Conservation (phyloP, 2,888 invertebrate genomes). For the Eristalinus sepulchralis region DNA sequence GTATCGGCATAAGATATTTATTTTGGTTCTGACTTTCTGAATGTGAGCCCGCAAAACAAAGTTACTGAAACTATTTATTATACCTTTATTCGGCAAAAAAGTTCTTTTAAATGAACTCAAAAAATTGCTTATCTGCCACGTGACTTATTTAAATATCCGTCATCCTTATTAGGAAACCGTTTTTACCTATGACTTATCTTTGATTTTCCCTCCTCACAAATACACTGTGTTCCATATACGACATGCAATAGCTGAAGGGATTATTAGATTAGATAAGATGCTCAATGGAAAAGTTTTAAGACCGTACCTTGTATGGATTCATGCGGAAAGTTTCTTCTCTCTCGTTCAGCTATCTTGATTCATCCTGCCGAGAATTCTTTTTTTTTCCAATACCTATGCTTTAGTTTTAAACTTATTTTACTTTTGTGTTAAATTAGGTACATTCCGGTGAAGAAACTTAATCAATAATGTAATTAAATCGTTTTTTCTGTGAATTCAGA, state of each 20-base stretch:
- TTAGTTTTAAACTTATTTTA: not conserved
- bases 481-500: too few species aligned
- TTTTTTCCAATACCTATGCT: not conserved
- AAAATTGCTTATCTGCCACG: too few species aligned
- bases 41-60: too few species aligned
- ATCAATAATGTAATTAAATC: not conserved
- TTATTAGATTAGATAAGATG: not conserved
- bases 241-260: not conserved
- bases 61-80: too few species aligned
- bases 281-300: not conserved
- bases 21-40: too few species aligned
- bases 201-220: not conserved
- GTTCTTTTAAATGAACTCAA: too few species aligned
- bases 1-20: too few species aligned
- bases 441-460: not conserved
- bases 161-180: too few species aligned
- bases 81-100: too few species aligned
- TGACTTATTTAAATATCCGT: too few species aligned
- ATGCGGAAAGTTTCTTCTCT: not conserved
- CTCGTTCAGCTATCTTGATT: not conserved
- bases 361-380: not conserved
- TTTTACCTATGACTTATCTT: not conserved
- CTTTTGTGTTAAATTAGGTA: not conserved
- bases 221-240: not conserved
- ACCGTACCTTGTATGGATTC: not conserved